Evolutionary conservation across 2,797 vertebrate species (phyloP), one percentile per base, ranked within the genome.

Genomic region (Sparidentex hasta): DNA sequence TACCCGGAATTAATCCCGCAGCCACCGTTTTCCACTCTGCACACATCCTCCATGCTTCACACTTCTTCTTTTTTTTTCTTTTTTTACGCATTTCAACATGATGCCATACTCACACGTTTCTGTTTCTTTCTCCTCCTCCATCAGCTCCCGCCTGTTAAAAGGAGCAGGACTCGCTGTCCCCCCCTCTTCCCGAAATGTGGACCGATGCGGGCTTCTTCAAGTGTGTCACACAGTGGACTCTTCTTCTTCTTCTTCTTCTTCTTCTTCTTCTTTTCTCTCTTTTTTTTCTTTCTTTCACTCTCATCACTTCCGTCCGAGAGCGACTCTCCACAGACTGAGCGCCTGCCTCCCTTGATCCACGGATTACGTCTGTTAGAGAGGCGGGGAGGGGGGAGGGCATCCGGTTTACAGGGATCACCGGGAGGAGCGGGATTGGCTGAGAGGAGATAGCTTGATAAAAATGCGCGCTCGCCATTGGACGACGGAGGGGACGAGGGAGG

Each of bases 351-450:
- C 70, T 33, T 20, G 87, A 81, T 88, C 86, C 91, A 81, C 90
- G 43, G 79, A 88, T 87, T 86, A 90, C 90, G 90, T 90, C 81
- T 78, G 90, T 90, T 54, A 84, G 90, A 86, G 88, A 69, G 87
- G 78, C 82, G 71, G 77, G 61, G 25, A 25, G 82, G 88, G 91
- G 29, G 29, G 83, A 88, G 90, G 91, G 90, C 78, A 80, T 91
- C 88, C 89, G 90, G 90, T 87, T 90, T 87, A 90, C 90, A 82
- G 82, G 91, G 91, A 93, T 84, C 90, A 81, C 83, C 87, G 89
- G 87, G 77, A 88, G 62, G 43, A 47, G 23, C 54, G 44, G 68
- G 87, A 95, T 94, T 94, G 94, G 94, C 86, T 90, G 76, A 38
- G 33, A 68, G 58, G 68, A 90, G 80, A 90, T 92, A 90, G 90